Conservation (phyloP, 2,888 invertebrate genomes). For the Molorchus minor region DNA sequence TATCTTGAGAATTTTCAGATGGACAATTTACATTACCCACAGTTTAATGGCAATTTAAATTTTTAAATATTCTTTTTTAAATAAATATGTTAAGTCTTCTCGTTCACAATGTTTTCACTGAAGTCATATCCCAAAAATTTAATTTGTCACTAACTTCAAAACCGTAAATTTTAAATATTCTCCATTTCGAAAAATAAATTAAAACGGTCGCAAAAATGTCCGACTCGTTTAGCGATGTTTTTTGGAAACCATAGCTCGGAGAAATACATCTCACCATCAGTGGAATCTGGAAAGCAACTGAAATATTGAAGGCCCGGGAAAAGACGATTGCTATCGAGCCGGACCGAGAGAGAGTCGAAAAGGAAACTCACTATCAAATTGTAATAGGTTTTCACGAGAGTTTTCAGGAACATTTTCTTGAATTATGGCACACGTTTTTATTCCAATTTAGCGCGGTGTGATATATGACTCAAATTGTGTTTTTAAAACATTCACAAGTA, state of each 20-base stretch:
- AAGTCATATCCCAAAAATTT: conserved; percentile 6
- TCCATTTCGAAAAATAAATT: conserved; percentile 1
- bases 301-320: conserved; percentile 42
- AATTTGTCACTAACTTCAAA: not conserved
- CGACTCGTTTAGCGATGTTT: conserved; percentile 34
- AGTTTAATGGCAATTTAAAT: not conserved
- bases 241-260: conserved; percentile 19
- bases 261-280: conserved; percentile 26
- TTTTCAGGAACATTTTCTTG: conserved; percentile 39
- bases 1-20: conserved; percentile 1
- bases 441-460: conserved; percentile 36
- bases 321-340: conserved; percentile 34
- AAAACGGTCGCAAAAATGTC: conserved; percentile 6
- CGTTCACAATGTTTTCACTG: conserved; percentile 1
- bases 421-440: conserved; percentile 40
- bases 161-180: not conserved
- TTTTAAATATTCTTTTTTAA: not conserved
- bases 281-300: conserved; percentile 32
- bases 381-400: conserved; percentile 40
- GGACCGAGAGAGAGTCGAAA: conserved; percentile 35
- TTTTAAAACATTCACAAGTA: conserved; percentile 11
- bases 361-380: conserved; percentile 40
- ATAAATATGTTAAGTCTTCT: conserved; percentile 8
- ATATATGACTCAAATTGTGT: conserved; percentile 32
- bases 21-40: not conserved